These are phyloP conservation scores for Scortum barcoo DNA, from an alignment of 2,113 vertebrate genomes.

Conservation along the genomic window DNA sequence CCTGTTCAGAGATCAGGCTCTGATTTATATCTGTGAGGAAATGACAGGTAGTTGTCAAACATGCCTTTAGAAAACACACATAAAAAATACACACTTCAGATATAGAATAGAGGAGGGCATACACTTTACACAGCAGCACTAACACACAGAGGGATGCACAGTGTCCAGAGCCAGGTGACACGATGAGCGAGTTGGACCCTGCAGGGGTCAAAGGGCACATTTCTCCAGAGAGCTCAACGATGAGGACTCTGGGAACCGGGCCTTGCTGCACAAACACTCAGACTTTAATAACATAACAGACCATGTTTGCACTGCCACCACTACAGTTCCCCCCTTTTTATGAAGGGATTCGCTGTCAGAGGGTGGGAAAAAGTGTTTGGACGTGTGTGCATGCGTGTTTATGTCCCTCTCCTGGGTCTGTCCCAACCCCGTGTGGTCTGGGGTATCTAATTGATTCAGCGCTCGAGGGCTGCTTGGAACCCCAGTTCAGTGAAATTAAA, in stretches of 20 bases:
- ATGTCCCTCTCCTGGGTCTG: constrained; percentile 22
- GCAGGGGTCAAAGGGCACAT: constrained; percentile 62
- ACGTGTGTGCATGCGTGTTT: constrained; percentile 43
- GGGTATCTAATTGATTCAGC: constrained; percentile 47
- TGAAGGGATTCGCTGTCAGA: constrained; percentile 64
- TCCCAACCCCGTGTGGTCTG: constrained; percentile 34
- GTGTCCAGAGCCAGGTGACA: constrained; percentile 57
- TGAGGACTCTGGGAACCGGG: constrained; percentile 70
- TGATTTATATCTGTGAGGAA: neutral
- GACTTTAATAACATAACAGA: constrained; percentile 70
- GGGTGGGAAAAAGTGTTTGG: constrained; percentile 56
- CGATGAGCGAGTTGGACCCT: constrained; percentile 27
- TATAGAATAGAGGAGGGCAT: neutral
- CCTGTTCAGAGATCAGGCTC: neutral
- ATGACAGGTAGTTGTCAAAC: neutral
- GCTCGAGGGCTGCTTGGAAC: constrained; percentile 39
- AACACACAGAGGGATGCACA: neutral
- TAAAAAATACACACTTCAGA: neutral
- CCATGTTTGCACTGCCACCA: constrained; percentile 72
- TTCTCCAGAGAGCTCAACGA: constrained; percentile 57
- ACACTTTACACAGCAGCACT: neutral
- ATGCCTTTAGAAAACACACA: neutral
- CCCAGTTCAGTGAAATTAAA: constrained; percentile 24
- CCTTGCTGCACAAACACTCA: constrained; percentile 69
- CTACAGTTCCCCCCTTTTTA: constrained; percentile 72